Evolutionary conservation across 2,888 invertebrate genomes (phyloP), one percentile per base, ranked within the genome.

Genomic region (Cheilosia variabilis): DNA sequence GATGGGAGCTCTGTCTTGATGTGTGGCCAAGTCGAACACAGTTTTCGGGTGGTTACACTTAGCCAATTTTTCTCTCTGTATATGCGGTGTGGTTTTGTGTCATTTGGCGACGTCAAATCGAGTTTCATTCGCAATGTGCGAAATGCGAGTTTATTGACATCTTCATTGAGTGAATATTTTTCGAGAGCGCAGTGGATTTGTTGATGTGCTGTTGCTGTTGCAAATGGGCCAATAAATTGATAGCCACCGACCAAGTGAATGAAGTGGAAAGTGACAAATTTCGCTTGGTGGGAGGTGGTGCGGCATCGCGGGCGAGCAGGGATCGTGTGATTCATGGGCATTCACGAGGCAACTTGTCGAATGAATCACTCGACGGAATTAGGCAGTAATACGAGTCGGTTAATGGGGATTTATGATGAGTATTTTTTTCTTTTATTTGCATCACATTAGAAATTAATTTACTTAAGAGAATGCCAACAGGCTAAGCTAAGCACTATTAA

Each of bases 211-310:
- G 24, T 37, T 53, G 57, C 17, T 47, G 24, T 37, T 63, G 63
- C 78, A 78, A 78, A 78, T 78, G 69, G 69, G 63, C 55, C 69
- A 63, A 78, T 78, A 71, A 78, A 78, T 71, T 69, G 53, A 62
- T 63, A 34, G 45, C 15, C 24, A 17, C 41, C 24, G n/a, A n/a
- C 24, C 24, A 31, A 6, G 19, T 7, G 27, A 43, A 52, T n/a
- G 17, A 41, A n/a, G n/a, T 15, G 37, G 37, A 58, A 37, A 37
- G 65, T 57, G 55, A 75, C 55, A 34, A 62, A 27, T 72, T 58
- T 41, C 27, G 19, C 52, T 34, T 22, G 27, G n/a, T 27, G 19
- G 47, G 22, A 10, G 22, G 53, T 17, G 22, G 22, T 17, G 13
- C 4, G 2, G 41, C 22, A 66, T 60, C 41, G 62, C 24, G 37